Evolutionary conservation across 2,113 vertebrate genomes (phyloP), one percentile per base, ranked within the genome.

Genomic region (Nyctereutes procyonoides): DNA sequence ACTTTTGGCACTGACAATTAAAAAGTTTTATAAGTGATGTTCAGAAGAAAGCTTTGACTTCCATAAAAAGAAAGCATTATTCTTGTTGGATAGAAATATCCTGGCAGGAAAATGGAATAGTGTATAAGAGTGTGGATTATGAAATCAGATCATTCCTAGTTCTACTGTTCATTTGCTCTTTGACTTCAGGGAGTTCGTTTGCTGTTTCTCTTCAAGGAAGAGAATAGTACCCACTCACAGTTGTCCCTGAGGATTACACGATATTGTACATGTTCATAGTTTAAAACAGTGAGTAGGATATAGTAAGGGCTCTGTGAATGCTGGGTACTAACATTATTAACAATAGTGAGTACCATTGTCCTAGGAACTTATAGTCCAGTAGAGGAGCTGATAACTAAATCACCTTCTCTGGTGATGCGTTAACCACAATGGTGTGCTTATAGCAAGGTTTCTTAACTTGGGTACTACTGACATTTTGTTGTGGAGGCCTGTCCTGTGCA

Each of bases 201-300:
- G 30, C 38, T n/a, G 1, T 76, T 43, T 43, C 48, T 76, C 55
- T 55, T 58, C 2, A 8, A 62, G 22, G 43, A n/a, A 48, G 79
- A 32, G n/a, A 11, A 53, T 2, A 1, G 55, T 10, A 16, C 35
- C 28, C 24, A 1, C 19, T 55, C 77, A 24, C 13, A 6, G 22
- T 30, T 30, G 20, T 43, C 51, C 53, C 8, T 35, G 60, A 48
- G 30, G 22, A 11, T 35, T 17, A 8, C 26, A 7, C 3, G 55
- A 1, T 2, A 24, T 53, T 11, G 5, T 10, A n/a, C 8, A n/a
- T 1, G 4, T n/a, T 30, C 32, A 24, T 11, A 11, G 35, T 74
- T 55, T 38, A 32, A 26, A 89, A 30, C 8, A 55, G 32, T 24
- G 30, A 38, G 32, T 62, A 77, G 17, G n/a, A 22, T 13, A 12